Evolutionary conservation across 2,797 vertebrate genomes (phyloP).

Genomic region (Pogoniulus pusillus): DNA sequence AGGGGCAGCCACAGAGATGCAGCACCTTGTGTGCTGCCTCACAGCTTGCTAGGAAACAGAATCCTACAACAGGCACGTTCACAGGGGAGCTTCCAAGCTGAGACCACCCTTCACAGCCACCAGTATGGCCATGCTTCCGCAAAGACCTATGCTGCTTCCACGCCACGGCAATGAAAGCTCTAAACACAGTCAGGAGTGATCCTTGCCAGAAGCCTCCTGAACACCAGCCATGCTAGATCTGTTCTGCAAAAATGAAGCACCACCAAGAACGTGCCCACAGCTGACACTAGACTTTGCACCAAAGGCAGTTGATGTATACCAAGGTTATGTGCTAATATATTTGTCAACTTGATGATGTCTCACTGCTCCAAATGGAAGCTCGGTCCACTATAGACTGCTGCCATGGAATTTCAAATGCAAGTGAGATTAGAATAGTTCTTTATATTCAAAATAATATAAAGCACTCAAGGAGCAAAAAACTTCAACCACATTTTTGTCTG

Average conservation of each 20-base stretch:
- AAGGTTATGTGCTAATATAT: background rate
- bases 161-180: accelerated
- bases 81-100: constrained; percentile 18
- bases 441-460: background rate
- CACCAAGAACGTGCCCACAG: background rate
- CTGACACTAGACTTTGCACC: background rate
- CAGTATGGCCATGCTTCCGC: background rate
- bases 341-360: background rate
- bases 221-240: background rate
- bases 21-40: background rate
- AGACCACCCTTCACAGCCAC: constrained; percentile 5
- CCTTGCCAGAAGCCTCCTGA: background rate
- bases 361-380: background rate
- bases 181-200: background rate
- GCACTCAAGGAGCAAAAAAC: background rate
- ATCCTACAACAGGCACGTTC: constrained; percentile 31
- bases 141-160: background rate
- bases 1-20: background rate
- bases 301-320: background rate
- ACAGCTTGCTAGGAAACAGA: constrained; percentile 26
- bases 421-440: background rate
- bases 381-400: background rate
- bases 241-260: background rate
- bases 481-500: background rate
- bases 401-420: background rate